Conservation (phyloP, 2,113 vertebrate species). For the Thomomys bottae region DNA sequence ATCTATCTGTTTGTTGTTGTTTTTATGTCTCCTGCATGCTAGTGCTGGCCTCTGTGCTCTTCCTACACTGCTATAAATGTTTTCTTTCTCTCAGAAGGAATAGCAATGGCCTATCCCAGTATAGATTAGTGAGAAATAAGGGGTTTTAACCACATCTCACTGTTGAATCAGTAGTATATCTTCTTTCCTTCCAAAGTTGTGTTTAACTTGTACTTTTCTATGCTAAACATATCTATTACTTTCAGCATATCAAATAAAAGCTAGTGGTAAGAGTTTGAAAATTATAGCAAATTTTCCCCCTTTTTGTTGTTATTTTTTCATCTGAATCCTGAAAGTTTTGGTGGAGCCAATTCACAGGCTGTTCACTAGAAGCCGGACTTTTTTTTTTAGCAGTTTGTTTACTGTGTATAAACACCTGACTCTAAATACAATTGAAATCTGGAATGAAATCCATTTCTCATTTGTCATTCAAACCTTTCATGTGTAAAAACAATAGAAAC, state of each 20-base stretch:
- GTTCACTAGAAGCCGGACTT: background rate
- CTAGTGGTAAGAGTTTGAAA: background rate
- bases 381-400: background rate
- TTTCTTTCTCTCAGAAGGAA: background rate
- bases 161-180: background rate
- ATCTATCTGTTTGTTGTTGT: no score
- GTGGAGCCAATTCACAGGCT: background rate
- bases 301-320: background rate
- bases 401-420: background rate
- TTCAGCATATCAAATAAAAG: constrained; percentile 15
- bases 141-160: background rate
- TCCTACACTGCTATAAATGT: background rate
- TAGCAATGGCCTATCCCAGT: background rate
- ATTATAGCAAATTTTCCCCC: background rate
- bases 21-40: no score
- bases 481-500: background rate
- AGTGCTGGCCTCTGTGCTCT: background rate
- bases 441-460: background rate
- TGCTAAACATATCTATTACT: background rate
- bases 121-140: background rate
- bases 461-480: background rate
- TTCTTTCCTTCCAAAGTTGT: background rate
- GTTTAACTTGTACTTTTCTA: background rate
- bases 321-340: background rate
- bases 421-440: background rate